Evolutionary conservation across 2,888 invertebrate species (phyloP), one percentile per base, ranked within the genome.

Genomic region (Boloria selene): DNA sequence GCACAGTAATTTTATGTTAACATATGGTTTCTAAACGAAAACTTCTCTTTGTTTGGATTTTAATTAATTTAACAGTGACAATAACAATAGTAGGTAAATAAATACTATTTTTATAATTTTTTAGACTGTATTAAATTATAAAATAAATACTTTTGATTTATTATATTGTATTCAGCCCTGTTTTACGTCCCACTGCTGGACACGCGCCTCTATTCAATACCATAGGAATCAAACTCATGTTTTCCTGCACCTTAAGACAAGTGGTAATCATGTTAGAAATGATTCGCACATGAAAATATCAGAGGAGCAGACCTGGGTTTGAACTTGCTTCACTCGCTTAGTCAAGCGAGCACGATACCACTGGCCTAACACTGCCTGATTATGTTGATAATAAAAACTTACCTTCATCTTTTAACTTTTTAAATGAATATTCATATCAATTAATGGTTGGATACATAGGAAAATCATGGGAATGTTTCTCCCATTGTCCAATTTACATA

Each of bases 401-500:
- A 49, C 16, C 47, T 38, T 10, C 10, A 38, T 49, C 7, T 49
- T 2, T 10, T 49, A 16, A 50, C 4, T 58, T 22, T 16, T 59
- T 38, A 53, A 38, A 47, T 38, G n/a, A 38, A 52, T 50, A 45
- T 59, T 58, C 58, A 64, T 59, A 38, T 47, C 31, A 59, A 26
- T 59, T 45, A 64, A 65, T 59, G 58, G 59, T 61, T 61, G 52
- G 52, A 61, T 54, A 59, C 26, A 16, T 31, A 72, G 59, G 67
- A 69, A 75, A 78, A 79, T 72, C 68, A 74, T 72, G 73, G 69
- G 71, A 78, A 74, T 73, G 72, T 73, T 68, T 64, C 73, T 63
- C 73, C 68, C 18, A 64, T 65, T 73, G 73, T 75, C 70, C 70
- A 73, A 77, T 77, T 78, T 78, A 75, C 77, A 80, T 80, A 79